Conservation (phyloP, 1,140 invertebrate species). For the Drosophila seguyi region DNA sequence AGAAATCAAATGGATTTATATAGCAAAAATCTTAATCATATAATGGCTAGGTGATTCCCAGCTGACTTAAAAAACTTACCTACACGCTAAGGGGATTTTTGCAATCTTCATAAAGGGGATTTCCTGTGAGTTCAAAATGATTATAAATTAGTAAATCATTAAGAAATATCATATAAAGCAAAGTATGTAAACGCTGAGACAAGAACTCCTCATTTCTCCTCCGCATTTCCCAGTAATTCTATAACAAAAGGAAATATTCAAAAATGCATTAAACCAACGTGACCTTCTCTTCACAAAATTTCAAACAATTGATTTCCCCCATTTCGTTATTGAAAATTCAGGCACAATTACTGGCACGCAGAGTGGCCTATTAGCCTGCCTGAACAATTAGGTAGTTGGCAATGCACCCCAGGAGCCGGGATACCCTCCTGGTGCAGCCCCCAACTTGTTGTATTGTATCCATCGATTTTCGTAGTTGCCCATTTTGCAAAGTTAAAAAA, state of each 20-base stretch:
- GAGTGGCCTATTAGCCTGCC: constrained; percentile 14
- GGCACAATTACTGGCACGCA: constrained; percentile 14
- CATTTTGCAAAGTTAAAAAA: constrained; percentile 1
- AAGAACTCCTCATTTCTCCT: background rate
- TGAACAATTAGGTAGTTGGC: constrained; percentile 4
- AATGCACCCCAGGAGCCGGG: background rate
- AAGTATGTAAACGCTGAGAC: background rate
- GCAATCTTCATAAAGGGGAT: background rate
- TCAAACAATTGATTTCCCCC: constrained; percentile 4
- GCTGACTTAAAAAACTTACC: background rate
- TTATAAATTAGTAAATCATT: background rate
- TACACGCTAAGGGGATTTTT: background rate
- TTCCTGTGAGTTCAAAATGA: background rate
- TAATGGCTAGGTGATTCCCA: background rate
- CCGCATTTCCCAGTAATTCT: too few species aligned
- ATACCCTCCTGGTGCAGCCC: background rate
- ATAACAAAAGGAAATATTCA: background rate
- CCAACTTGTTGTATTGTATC: constrained; percentile 11
- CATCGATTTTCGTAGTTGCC: constrained; percentile 29
- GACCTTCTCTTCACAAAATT: background rate
- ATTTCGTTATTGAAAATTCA: constrained; percentile 2
- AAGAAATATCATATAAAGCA: too few species aligned
- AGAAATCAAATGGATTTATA: background rate
- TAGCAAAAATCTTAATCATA: background rate
- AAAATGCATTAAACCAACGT: background rate